A percentile compares a stretch with the other conserved stretches of the same genome.
These are phyloP conservation scores for Cassiopea andromeda DNA, from an alignment of 30 jellyfish, hydroid and myxozoan genomes.

Conservation along the genomic window DNA sequence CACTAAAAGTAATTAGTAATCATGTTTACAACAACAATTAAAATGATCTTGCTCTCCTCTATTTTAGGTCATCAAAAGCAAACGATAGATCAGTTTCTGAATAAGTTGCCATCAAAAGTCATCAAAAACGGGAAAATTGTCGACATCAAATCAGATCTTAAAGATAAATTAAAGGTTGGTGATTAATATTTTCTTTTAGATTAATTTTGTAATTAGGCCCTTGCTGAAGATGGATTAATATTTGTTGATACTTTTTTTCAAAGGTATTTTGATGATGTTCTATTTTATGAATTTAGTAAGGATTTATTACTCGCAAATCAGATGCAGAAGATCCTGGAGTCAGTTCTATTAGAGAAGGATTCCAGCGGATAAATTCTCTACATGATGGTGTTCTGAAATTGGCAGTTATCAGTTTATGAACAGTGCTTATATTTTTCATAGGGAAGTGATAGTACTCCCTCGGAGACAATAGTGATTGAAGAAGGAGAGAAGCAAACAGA, in stretches of 20 bases:
- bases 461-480: slow-evolving; percentile 20
- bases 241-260: background rate
- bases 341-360: background rate
- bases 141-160: slow-evolving; percentile 70
- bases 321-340: background rate
- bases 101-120: slow-evolving; percentile 72
- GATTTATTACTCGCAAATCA: too few species aligned
- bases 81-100: slow-evolving; percentile 76
- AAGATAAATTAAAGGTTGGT: slow-evolving; percentile 70
- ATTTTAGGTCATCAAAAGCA: slow-evolving; percentile 59
- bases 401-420: background rate
- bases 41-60: background rate
- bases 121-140: slow-evolving; percentile 74
- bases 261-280: background rate
- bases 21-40: too few species aligned
- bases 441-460: slow-evolving; percentile 7
- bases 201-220: background rate
- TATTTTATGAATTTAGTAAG: too few species aligned
- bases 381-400: background rate
- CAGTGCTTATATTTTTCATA: background rate
- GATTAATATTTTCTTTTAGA: too few species aligned
- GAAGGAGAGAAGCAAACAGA: background rate
- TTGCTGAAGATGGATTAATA: background rate
- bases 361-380: background rate
- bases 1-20: too few species aligned